Percentiles rank a stretch among this genome's conserved stretches.
Evolutionary conservation across 2,113 vertebrate genomes (phyloP).

Genomic region (Lycocorax pyrrhopterus): DNA sequence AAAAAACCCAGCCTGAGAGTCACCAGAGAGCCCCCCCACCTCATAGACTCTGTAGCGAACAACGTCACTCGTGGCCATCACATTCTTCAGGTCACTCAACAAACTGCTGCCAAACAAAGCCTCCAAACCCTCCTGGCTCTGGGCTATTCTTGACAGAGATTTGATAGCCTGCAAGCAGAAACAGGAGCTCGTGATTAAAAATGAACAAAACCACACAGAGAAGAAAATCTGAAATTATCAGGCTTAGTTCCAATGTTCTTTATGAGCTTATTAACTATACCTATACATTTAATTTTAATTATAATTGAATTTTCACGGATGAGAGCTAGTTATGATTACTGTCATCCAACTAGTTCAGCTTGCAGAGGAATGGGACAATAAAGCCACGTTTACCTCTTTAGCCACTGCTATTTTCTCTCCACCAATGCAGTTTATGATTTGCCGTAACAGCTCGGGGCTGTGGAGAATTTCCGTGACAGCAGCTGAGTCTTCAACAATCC

Average conservation of each 20-base stretch:
- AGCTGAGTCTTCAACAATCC: conserved; percentile 80
- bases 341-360: not conserved
- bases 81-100: conserved; percentile 81
- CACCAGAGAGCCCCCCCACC: conserved; percentile 65
- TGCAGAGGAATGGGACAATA: not conserved
- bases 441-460: conserved; percentile 76
- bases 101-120: conserved; percentile 83
- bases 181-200: not conserved
- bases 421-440: conserved; percentile 83
- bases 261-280: not conserved
- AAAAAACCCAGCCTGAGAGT: rapidly evolving
- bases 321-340: not conserved
- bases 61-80: conserved; percentile 85
- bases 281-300: rapidly evolving
- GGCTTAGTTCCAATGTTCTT: rapidly evolving
- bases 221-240: rapidly evolving
- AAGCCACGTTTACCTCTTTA: conserved; percentile 79
- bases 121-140: conserved; percentile 82
- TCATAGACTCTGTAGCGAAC: conserved; percentile 93
- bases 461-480: conserved; percentile 80
- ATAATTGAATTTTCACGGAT: rapidly evolving
- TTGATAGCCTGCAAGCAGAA: conserved; percentile 80
- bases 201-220: not conserved
- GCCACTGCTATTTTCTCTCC: conserved; percentile 89
- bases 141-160: conserved; percentile 80